Base-by-base conservation (phyloP, 1,140 invertebrate species). In the Doryteuthis pealeii region DNA sequence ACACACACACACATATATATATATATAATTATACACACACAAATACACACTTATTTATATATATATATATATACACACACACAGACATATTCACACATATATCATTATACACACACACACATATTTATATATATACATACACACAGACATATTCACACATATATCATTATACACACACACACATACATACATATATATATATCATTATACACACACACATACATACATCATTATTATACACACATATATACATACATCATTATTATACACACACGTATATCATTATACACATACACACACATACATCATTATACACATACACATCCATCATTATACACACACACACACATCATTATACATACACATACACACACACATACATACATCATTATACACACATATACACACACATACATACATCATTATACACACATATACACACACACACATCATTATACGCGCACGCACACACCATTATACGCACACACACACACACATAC, bases 391-490 rank as follows among this genome's bases (percentile, higher is more conserved):
- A 33, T 74, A 72, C 35, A 62, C 72, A 45, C 35, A 58, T 73
- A 73, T 62, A 66, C 74, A 72, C 65, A 28, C 4, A 58, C 15
- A 58, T 28, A 58, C 26, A 58, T 28, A 6, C 15, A 18, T 58
- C 2, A n/a, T 5, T 58, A 58, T 5, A 45, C 43, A 75, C 74
- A 40, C 43, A 75, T 75, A 40, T 73, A 73, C 32, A 66, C 45
- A 72, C 65, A 43, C 73, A 75, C 74, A 66, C 65, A 73, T 58
- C 32, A 62, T 65, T 73, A 58, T 31, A 73, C 74, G 35, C 43
- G n/a, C 32, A 35, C 70, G n/a, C n/a, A 71, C 43, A 49, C 43
- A 49, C 43, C 5, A 49, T 8, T 71, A 30, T 43, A 49, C 5
- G n/a, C n/a, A 49, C 43, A 30, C 28, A 30, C 2, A 35, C 30